Conservation (phyloP, 2,113 vertebrate species). For the Pao palembangensis region DNA sequence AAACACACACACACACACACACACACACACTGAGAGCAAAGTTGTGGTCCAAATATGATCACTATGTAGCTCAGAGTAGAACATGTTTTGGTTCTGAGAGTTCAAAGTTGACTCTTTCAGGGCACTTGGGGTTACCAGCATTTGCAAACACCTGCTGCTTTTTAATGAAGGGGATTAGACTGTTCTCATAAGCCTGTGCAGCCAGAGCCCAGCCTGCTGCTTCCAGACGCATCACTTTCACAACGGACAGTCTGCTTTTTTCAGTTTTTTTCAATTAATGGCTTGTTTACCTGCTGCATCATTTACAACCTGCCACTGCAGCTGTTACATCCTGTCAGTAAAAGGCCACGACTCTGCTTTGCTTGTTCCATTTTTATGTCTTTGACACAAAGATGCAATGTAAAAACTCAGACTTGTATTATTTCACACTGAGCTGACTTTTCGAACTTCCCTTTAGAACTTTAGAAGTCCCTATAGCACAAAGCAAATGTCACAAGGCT, state of each 20-base stretch:
- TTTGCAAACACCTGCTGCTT: constrained; percentile 72
- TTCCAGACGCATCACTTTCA: constrained; percentile 10
- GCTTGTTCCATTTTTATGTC: constrained; percentile 11
- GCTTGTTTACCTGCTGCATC: not conserved
- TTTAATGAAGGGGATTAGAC: constrained; percentile 68
- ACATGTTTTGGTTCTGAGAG: constrained; percentile 35
- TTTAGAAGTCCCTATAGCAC: not conserved
- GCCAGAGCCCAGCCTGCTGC: constrained; percentile 42
- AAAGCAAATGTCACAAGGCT: constrained; percentile 8
- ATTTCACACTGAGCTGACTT: constrained; percentile 39
- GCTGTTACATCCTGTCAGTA: constrained; percentile 9
- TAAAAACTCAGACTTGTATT: constrained; percentile 12
- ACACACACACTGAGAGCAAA: no score
- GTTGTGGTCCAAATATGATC: no score
- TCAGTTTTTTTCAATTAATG: not conserved
- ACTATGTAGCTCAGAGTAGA: not conserved
- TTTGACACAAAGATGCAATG: constrained; percentile 1
- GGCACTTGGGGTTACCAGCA: constrained; percentile 43
- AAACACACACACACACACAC: no score
- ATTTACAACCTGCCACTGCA: constrained; percentile 9
- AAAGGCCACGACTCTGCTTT: constrained; percentile 14
- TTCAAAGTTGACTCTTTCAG: constrained; percentile 38
- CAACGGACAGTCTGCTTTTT: constrained; percentile 3
- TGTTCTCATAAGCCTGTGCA: constrained; percentile 29
- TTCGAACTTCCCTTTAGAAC: constrained; percentile 16